These are phyloP conservation scores for Mythimna loreyi DNA, from an alignment of 2,888 invertebrate species.

Conservation along the genomic window DNA sequence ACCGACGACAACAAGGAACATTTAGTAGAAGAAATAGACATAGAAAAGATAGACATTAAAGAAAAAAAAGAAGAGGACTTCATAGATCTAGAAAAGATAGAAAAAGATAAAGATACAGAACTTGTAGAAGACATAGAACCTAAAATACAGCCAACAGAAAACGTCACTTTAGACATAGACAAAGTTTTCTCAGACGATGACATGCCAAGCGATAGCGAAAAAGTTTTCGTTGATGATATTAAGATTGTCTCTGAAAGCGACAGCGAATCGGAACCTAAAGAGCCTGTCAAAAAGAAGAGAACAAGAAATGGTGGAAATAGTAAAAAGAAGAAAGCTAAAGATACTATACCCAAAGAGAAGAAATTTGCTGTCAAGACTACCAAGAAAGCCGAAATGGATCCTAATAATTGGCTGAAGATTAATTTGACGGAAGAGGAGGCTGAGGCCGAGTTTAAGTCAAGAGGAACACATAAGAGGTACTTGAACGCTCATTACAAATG, in stretches of 20 bases:
- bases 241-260: slow-evolving; percentile 48
- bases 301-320: slow-evolving; percentile 47
- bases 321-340: slow-evolving; percentile 60
- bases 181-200: slow-evolving; percentile 52
- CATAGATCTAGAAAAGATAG: slow-evolving; percentile 36
- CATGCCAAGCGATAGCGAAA: slow-evolving; percentile 59
- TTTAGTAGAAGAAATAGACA: slow-evolving; percentile 41
- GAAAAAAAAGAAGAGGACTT: slow-evolving; percentile 52
- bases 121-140: slow-evolving; percentile 31
- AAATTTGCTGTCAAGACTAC: slow-evolving; percentile 66
- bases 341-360: slow-evolving; percentile 56
- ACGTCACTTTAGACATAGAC: slow-evolving; percentile 34
- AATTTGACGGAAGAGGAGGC: slow-evolving; percentile 81
- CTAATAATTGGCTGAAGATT: slow-evolving; percentile 77
- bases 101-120: slow-evolving; percentile 33
- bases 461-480: slow-evolving; percentile 75
- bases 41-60: slow-evolving; percentile 53
- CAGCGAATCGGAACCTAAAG: slow-evolving; percentile 37
- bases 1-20: slow-evolving; percentile 42
- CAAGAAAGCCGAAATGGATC: slow-evolving; percentile 69
- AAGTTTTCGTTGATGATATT: slow-evolving; percentile 53
- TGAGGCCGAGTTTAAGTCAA: slow-evolving; percentile 74
- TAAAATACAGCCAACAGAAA: slow-evolving; percentile 35
- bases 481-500: slow-evolving; percentile 78
- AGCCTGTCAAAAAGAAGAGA: slow-evolving; percentile 48